These are phyloP conservation scores for Callyntrura sp. DNA, from an alignment of 2,888 invertebrate genomes.

Conservation along the genomic window DNA sequence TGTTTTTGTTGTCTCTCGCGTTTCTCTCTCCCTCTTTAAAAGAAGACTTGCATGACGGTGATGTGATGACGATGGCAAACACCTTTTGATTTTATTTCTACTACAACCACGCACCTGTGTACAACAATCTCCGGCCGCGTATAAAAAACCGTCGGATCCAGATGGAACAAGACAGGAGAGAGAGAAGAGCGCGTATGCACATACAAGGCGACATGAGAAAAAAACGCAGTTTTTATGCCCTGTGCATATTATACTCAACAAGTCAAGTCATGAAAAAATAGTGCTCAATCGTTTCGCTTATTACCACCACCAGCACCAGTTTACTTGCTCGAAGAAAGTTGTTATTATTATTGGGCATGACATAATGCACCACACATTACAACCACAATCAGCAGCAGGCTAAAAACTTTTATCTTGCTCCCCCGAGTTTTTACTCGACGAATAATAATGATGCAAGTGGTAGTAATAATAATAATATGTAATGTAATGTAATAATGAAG, in stretches of 20 bases:
- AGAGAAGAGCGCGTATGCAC: neutral
- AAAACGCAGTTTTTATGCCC: conserved; percentile 21
- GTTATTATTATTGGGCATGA: conserved; percentile 78
- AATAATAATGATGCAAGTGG: conserved; percentile 57
- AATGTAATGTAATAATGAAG: conserved; percentile 60
- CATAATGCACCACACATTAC: conserved; percentile 76
- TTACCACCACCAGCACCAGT: conserved; percentile 52
- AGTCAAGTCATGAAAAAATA: conserved; percentile 70
- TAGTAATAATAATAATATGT: conserved; percentile 57
- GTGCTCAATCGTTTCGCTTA: conserved; percentile 48
- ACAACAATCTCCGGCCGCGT: neutral
- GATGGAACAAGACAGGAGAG: conserved; percentile 69
- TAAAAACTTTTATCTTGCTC: conserved; percentile 25
- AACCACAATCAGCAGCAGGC: conserved; percentile 49
- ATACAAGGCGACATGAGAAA: neutral
- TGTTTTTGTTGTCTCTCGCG: conserved; percentile 22
- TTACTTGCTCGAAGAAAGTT: conserved; percentile 65
- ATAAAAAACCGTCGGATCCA: conserved; percentile 62
- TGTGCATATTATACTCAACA: conserved; percentile 15
- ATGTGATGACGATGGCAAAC: conserved; percentile 22
- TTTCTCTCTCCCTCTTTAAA: conserved; percentile 47
- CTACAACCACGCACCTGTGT: conserved; percentile 33
- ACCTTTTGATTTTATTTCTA: conserved; percentile 7
- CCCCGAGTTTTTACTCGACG: conserved; percentile 41
- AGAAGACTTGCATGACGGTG: conserved; percentile 30